Conservation (phyloP, 1,140 invertebrate genomes). For the Theocolax elegans region DNA sequence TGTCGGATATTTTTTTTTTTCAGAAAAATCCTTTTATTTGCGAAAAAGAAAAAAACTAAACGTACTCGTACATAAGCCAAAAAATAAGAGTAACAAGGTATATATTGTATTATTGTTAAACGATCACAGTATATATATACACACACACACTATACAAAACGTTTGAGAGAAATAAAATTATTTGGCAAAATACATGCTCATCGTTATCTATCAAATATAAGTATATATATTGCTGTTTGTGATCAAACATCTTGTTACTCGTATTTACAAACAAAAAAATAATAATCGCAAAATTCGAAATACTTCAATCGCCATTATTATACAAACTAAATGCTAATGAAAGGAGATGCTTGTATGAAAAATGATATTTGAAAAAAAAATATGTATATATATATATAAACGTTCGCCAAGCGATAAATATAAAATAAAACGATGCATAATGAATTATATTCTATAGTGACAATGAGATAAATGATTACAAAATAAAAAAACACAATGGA, state of each 20-base stretch:
- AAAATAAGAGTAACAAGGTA: neutral
- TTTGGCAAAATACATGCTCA: slow-evolving; percentile 16
- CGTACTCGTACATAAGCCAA: slow-evolving; percentile 9
- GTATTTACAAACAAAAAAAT: too few species aligned
- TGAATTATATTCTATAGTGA: slow-evolving; percentile 20
- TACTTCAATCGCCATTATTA: slow-evolving; percentile 10
- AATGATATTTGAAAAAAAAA: neutral
- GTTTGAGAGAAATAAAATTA: slow-evolving; percentile 1
- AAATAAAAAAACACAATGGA: too few species aligned
- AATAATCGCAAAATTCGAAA: slow-evolving; percentile 8
- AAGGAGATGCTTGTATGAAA: neutral
- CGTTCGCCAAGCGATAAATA: too few species aligned
- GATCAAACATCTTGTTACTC: too few species aligned
- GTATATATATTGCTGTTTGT: slow-evolving; percentile 22
- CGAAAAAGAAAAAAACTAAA: neutral
- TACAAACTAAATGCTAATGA: slow-evolving; percentile 7
- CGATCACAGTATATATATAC: slow-evolving; percentile 32
- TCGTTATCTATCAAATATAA: slow-evolving; percentile 11
- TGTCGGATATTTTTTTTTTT: neutral
- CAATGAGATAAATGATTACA: neutral
- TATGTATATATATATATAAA: too few species aligned
- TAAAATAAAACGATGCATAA: too few species aligned
- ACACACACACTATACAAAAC: too few species aligned
- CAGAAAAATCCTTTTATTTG: slow-evolving; percentile 8
- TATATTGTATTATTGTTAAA: neutral